phyloP scores from a whole-genome alignment of 2,888 invertebrate genomes.

The Pherbina coryleti region DNA sequence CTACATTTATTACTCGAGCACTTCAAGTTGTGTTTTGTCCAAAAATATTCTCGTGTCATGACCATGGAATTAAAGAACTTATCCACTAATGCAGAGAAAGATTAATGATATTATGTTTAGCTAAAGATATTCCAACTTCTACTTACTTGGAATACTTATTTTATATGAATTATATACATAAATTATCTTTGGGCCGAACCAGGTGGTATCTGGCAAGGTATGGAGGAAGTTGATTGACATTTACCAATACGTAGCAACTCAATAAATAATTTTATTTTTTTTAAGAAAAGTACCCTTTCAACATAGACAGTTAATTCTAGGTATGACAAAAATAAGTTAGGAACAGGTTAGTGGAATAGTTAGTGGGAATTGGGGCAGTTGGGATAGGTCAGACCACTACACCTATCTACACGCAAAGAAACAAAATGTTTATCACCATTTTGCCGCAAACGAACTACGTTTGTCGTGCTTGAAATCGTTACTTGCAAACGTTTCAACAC shows the following conservation, averaged over 20 bases:
- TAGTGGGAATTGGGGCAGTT: no score
- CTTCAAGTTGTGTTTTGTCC: neutral
- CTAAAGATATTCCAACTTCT: neutral
- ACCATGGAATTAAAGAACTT: conserved; percentile 8
- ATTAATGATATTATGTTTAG: conserved; percentile 18
- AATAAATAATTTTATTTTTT: neutral
- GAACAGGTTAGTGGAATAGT: no score
- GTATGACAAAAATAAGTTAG: no score
- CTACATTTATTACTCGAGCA: conserved; percentile 14
- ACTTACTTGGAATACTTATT: neutral
- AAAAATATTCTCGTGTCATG: neutral
- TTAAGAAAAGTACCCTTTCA: no score
- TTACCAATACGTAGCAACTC: neutral
- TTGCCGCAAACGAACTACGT: no score
- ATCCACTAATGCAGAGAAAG: conserved; percentile 8
- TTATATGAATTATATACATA: neutral
- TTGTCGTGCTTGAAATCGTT: no score
- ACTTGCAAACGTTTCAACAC: no score
- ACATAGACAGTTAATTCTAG: no score
- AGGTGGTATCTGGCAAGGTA: neutral
- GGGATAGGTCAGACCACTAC: no score
- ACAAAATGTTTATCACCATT: no score
- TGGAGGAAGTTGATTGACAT: neutral
- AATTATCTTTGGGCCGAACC: neutral
- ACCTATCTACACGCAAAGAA: no score